Evolutionary conservation across 2,797 vertebrate species (phyloP), one percentile per base, ranked within the genome.

Genomic region (Anas capensis): DNA sequence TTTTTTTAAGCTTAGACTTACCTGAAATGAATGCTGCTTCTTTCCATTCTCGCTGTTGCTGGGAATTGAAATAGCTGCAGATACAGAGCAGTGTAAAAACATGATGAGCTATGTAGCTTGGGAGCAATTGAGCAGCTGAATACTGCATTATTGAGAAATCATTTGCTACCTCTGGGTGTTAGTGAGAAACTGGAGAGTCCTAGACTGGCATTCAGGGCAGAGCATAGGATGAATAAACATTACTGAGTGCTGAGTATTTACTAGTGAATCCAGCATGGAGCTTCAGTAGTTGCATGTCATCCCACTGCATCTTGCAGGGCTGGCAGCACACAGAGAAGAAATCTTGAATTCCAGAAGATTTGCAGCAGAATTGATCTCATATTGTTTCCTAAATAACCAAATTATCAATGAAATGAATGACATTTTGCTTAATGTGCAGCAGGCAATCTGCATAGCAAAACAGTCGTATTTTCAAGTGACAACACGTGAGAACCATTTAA

Each of bases 81-180:
- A 87, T 87, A 78, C 49, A 70, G 78, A 95, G 73, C 46, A 88
- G 77, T 77, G 51, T 72, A 58, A 92, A 86, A 84, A 19, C 75
- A 90, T 79, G 66, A 51, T 79, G 92, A 92, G 91, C 71, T 70
- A 18, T 76, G 82, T 69, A 92, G 10, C 91, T 40, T 34, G 92
- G 95, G 93, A 97, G 86, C 83, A 85, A 89, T 70, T 53, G 68
- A 93, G 92, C 82, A 86, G 79, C 95, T 93, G 93, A 96, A 92
- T 17, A 26, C 92, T 95, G 51, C 65, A 21, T 95, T 92, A 88
- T 61, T 93, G 94, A 95, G 94, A 96, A 97, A 93, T 94, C 20
- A 40, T 93, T 82, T 3, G 51, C 86, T 95, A 95, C 84, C 92
- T 94, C 61, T 97, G 93, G 94, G 89, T 88, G 88, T 94, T 96